Evolutionary conservation across 2,113 vertebrate genomes (phyloP), one percentile per base, ranked within the genome.

Genomic region (Tylochromis polylepis): DNA sequence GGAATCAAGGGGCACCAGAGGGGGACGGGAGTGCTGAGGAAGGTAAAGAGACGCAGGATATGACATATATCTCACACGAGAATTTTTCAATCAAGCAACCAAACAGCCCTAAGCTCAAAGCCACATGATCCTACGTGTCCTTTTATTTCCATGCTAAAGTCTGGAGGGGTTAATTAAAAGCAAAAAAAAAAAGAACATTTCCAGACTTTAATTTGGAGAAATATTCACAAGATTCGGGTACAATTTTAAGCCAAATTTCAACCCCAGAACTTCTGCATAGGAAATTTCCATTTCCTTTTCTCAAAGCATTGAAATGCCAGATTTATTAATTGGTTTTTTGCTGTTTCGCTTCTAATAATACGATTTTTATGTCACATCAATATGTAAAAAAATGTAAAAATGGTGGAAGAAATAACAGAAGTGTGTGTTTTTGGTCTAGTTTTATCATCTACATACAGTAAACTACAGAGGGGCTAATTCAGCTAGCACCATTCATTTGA

Each of bases 1-100:
- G 55, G 78, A 78, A 24, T 88, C 6, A 5, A 90, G 72, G 41
- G 91, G 89, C 72, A 91, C 89, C 88, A 88, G 65, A 75, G 87
- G 70, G 22, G 79, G 81, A 34, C 20, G 31, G 20, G 60, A 24
- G 36, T 56, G 62, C 91, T 91, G 65, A 3, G 86, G 87, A n/a
- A 53, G 9, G 60, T 56, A n/a, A 83, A 11, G 38, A 91, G 0
- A 87, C 1, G 75, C 14, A 53, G 82, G 55, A 67, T 81, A 41
- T 85, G n/a, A 20, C 15, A 36, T 49, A 49, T n/a, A 15, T 8
- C 62, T 56, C 16, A 4, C 22, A 18, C 1, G 2, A 49, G 29
- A 22, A 6, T 0, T 1, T 0, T 34, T 55, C 27, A 22, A 27
- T 24, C 38, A 43, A 24, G 6, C 31, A 20, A 36, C 10, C 18